phyloP scores from a whole-genome alignment of 1,140 invertebrate species.

The Helicoverpa zea region DNA sequence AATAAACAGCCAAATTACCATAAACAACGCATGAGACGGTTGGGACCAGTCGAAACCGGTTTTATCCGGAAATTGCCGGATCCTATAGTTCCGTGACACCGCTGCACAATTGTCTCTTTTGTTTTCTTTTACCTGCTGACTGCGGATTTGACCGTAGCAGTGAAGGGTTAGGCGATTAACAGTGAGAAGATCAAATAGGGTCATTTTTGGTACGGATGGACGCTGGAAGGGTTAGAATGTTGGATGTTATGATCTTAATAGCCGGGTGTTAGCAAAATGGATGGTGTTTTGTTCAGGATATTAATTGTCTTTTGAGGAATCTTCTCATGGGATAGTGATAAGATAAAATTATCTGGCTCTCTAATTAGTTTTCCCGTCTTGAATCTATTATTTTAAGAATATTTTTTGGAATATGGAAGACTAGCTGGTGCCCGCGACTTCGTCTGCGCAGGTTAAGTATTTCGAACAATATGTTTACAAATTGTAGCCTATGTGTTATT shows the following conservation, averaged over 20 bases:
- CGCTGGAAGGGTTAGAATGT: slow-evolving; percentile 49
- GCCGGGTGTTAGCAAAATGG: slow-evolving; percentile 56
- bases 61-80: slow-evolving; percentile 72
- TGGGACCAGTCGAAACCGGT: slow-evolving; percentile 66
- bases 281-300: slow-evolving; percentile 36
- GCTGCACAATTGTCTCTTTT: slow-evolving; percentile 71
- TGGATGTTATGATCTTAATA: slow-evolving; percentile 64
- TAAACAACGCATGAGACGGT: slow-evolving; percentile 80
- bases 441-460: no score
- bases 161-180: slow-evolving; percentile 74
- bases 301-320: slow-evolving; percentile 38
- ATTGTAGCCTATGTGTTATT: no score
- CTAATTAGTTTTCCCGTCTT: no score
- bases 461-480: no score
- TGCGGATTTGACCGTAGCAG: slow-evolving; percentile 65
- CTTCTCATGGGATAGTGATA: slow-evolving; percentile 32
- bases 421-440: no score
- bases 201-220: slow-evolving; percentile 52
- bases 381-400: no score
- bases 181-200: slow-evolving; percentile 56
- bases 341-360: no score
- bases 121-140: slow-evolving; percentile 71
- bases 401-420: no score
- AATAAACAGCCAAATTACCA: slow-evolving; percentile 81
- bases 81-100: slow-evolving; percentile 73